A percentile compares a stretch with the other conserved stretches of the same genome.
These are phyloP conservation scores for Proisotoma minuta DNA, from an alignment of 2,888 invertebrate genomes.

Conservation along the genomic window DNA sequence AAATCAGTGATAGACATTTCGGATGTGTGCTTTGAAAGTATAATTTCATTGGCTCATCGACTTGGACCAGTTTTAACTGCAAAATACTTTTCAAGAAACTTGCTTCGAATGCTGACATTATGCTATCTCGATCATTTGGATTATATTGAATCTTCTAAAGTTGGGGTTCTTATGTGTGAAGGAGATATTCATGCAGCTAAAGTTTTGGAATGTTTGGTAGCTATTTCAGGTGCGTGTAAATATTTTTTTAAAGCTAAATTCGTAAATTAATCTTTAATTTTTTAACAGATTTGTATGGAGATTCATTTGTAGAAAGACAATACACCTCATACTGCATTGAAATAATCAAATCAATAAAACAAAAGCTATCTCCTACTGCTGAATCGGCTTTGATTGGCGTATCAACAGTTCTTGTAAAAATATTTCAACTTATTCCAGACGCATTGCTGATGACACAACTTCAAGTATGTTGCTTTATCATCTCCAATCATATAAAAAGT, in stretches of 20 bases:
- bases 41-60: slow-evolving; percentile 87
- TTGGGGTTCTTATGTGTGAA: slow-evolving; percentile 54
- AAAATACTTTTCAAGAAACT: slow-evolving; percentile 80
- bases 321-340: slow-evolving; percentile 45
- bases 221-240: slow-evolving; percentile 65
- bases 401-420: slow-evolving; percentile 34
- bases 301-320: slow-evolving; percentile 45
- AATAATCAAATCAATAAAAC: slow-evolving; percentile 38
- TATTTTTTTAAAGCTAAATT: slow-evolving; percentile 16
- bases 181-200: slow-evolving; percentile 78
- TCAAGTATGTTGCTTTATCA: no score
- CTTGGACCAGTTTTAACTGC: slow-evolving; percentile 92
- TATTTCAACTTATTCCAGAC: slow-evolving; percentile 41
- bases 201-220: slow-evolving; percentile 84
- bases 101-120: slow-evolving; percentile 86
- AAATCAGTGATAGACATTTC: slow-evolving; percentile 51
- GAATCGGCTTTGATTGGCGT: slow-evolving; percentile 44
- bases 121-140: slow-evolving; percentile 80
- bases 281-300: slow-evolving; percentile 46
- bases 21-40: slow-evolving; percentile 79
- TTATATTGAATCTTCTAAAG: slow-evolving; percentile 55
- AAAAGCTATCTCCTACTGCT: slow-evolving; percentile 36
- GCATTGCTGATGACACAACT: slow-evolving; percentile 39
- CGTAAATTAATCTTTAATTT: neutral
- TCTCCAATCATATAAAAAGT: no score